A percentile compares a stretch with the other conserved stretches of the same genome.
phyloP scores from a whole-genome alignment of 2,888 invertebrate genomes.

The Aelia acuminata region DNA sequence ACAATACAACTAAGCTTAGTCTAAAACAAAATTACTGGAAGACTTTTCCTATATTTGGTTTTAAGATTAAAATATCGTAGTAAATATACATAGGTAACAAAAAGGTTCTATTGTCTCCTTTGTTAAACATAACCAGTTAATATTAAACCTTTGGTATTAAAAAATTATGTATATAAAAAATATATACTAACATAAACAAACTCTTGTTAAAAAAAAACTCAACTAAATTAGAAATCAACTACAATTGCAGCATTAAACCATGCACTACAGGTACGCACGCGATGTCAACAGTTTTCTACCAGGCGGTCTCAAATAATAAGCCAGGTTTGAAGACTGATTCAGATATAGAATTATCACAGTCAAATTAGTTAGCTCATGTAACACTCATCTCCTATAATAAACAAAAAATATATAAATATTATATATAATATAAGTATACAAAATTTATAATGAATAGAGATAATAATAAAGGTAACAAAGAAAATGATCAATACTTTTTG shows the following conservation, averaged over 20 bases:
- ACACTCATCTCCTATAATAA: neutral
- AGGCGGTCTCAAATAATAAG: neutral
- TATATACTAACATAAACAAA: slow-evolving; percentile 31
- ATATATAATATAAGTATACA: no score
- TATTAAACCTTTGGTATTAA: slow-evolving; percentile 54
- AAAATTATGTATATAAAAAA: slow-evolving; percentile 27
- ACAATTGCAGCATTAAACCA: neutral
- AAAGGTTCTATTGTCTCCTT: slow-evolving; percentile 7
- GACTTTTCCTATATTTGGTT: slow-evolving; percentile 55
- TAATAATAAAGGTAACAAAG: neutral
- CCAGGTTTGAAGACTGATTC: slow-evolving; percentile 54
- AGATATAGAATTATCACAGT: slow-evolving; percentile 54
- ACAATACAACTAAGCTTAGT: neutral
- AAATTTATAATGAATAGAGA: neutral
- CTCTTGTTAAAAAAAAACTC: slow-evolving; percentile 37
- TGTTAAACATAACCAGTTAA: slow-evolving; percentile 38
- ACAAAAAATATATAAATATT: no score
- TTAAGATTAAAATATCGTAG: slow-evolving; percentile 49
- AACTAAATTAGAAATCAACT: slow-evolving; percentile 33
- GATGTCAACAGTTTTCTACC: slow-evolving; percentile 51
- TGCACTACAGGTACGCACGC: slow-evolving; percentile 52
- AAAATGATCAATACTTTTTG: neutral
- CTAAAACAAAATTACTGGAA: slow-evolving; percentile 47
- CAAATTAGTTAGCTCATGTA: slow-evolving; percentile 22
- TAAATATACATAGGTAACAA: slow-evolving; percentile 54